A percentile compares a stretch with the other conserved stretches of the same genome.
Conservation (phyloP, 2,888 invertebrate species). For the Blera fallax region DNA sequence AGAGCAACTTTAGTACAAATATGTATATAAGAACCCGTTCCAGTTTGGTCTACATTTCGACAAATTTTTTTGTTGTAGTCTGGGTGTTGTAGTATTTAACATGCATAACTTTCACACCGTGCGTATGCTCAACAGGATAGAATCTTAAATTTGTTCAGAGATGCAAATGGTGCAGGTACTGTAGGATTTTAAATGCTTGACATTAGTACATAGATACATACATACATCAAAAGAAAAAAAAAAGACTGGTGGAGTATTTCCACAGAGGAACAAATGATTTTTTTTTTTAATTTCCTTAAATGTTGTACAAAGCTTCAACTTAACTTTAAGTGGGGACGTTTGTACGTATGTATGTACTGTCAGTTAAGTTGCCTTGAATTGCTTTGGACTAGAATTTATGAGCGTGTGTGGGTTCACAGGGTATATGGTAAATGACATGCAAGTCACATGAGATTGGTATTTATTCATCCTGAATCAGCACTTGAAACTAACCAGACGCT, state of each 20-base stretch:
- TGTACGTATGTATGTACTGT: background rate
- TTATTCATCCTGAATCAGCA: background rate
- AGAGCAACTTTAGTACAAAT: slow-evolving; percentile 49
- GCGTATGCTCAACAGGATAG: background rate
- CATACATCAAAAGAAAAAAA: no score
- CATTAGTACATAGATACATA: background rate
- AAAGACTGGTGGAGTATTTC: no score
- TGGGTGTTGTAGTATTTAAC: background rate
- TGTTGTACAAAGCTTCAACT: background rate
- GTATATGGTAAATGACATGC: background rate
- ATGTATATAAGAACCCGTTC: slow-evolving; percentile 44
- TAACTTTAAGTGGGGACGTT: background rate
- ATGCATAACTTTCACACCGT: slow-evolving; percentile 11
- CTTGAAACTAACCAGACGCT: background rate
- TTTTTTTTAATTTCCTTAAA: background rate
- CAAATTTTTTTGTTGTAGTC: background rate
- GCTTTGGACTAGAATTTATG: background rate
- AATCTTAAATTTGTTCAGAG: background rate
- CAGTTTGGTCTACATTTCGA: slow-evolving; percentile 55
- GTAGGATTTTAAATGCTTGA: background rate
- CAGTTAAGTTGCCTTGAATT: background rate
- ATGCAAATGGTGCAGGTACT: background rate
- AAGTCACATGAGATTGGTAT: background rate
- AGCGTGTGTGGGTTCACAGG: background rate
- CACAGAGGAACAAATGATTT: background rate